Evolutionary conservation across 2,888 invertebrate genomes (phyloP), one percentile per base, ranked within the genome.

Genomic region (Caenorhabditis becei): DNA sequence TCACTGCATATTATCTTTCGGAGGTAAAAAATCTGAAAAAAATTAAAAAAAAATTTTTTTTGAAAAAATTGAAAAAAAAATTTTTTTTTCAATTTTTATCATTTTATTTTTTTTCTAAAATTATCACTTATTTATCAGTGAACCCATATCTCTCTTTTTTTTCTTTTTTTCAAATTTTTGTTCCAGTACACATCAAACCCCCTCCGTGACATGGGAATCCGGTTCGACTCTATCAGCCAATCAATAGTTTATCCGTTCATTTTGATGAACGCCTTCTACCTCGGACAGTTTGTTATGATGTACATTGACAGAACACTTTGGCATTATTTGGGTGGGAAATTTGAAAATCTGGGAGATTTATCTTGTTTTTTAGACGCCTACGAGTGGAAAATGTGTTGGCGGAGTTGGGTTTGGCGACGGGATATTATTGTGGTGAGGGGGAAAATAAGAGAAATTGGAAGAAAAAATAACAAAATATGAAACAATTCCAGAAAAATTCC

Each of bases 281-380:
- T 84, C n/a, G 89, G 89, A 35, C 88, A 87, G 23, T 82, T 83
- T 49, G 65, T 84, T 1, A 80, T 85, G 74, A 81, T 83, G 78
- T 70, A 81, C 54, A 79, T 86, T 53, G 87, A 89, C 58, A 77
- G 83, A 14, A 80, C 80, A 14, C 78, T 87, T n/a, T 53, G 74
- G 65, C 53, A 80, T 47, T 77, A 80, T 62, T 70, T 86, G 20
- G 77, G 88, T 89, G 44, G 26, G 83, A 2, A 41, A n/a, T n/a
- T n/a, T n/a, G 20, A 28, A 56, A 69, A 44, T n/a, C 7, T 49
- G n/a, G n/a, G n/a, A n/a, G n/a, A n/a, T n/a, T n/a, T n/a, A n/a
- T n/a, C n/a, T n/a, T n/a, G n/a, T 20, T 28, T 72, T 65, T 71
- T 67, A 88, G 88, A 77, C 26, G 53, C 63, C 16, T 47, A 70